These are phyloP conservation scores for Pristionchus pacificus DNA, from an alignment of 1,140 invertebrate genomes.

Conservation along the genomic window DNA sequence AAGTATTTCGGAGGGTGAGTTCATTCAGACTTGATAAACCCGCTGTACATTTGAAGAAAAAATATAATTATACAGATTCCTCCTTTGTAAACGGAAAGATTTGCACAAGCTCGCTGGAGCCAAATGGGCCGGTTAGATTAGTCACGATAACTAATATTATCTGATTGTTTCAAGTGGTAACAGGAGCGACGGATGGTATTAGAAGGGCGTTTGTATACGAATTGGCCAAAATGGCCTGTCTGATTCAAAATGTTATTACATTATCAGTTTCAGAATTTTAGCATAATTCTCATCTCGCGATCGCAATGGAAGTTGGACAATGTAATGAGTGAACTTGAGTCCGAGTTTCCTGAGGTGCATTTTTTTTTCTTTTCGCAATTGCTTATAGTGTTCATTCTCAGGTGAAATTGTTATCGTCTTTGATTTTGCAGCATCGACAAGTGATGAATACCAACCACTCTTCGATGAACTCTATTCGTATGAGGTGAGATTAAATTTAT, in stretches of 20 bases:
- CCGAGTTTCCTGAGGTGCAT: constrained; percentile 3
- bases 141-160: too few species aligned
- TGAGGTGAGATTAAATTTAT: constrained; percentile 15
- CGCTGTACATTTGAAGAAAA: too few species aligned
- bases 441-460: constrained; percentile 41
- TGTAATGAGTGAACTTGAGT: constrained; percentile 39
- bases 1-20: too few species aligned
- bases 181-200: constrained; percentile 54
- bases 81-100: too few species aligned
- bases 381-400: constrained; percentile 35
- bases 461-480: constrained; percentile 34
- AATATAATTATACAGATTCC: too few species aligned
- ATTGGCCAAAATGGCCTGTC: constrained; percentile 38
- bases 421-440: constrained; percentile 44
- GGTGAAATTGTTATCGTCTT: constrained; percentile 43
- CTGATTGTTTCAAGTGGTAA: constrained; percentile 51
- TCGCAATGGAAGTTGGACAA: constrained; percentile 42
- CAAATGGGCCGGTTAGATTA: too few species aligned
- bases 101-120: too few species aligned
- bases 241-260: too few species aligned
- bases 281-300: constrained; percentile 46
- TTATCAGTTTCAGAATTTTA: too few species aligned
- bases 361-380: too few species aligned
- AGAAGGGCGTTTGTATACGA: constrained; percentile 52
- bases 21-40: too few species aligned